Evolutionary conservation across 2,113 vertebrate species (phyloP), one percentile per base, ranked within the genome.

Genomic region (Sinocyclocheilus grahami): DNA sequence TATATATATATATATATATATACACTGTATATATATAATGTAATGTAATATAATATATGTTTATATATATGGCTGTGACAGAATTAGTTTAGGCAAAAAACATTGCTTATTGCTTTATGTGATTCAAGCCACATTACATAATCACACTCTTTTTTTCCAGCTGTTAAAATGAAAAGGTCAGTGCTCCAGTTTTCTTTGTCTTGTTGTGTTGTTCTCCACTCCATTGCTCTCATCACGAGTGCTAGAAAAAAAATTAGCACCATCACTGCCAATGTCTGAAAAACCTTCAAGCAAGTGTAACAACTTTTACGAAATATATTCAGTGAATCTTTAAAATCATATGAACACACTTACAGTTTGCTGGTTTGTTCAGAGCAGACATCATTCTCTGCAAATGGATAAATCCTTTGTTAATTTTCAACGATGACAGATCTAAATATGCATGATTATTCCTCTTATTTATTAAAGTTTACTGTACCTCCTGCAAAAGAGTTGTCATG

Each of bases 301-400:
- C 27, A 53, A 53, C 1, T 13, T 53, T 33, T 69, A 33, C 5
- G 5, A 60, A 60, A 60, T n/a, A 60, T 60, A 3, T 69, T 69
- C 6, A 69, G 65, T 69, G 14, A 65, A 65, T 65, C 11, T 65
- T 65, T 65, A 65, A 65, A 65, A 27, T 13, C n/a, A 58, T 22
- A 11, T 42, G 10, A 60, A 48, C n/a, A n/a, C 69, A 12, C 46
- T 96, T 93, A 97, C 96, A 95, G 86, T 62, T 94, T 90, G 65
- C 94, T 93, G n/a, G 78, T 85, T 91, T 95, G 94, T 74, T 97
- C 95, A 72, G 89, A 90, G 39, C 93, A 93, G 58, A 88, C 90
- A 63, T 84, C 92, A 1, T 85, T 89, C 86, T 91, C 97, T 97
- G 92, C 86, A 51, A 87, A 89, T 8, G 83, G 51, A 11, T 12